These are phyloP conservation scores for Protosalanx chinensis DNA, from an alignment of 2,797 vertebrate genomes.

Conservation along the genomic window DNA sequence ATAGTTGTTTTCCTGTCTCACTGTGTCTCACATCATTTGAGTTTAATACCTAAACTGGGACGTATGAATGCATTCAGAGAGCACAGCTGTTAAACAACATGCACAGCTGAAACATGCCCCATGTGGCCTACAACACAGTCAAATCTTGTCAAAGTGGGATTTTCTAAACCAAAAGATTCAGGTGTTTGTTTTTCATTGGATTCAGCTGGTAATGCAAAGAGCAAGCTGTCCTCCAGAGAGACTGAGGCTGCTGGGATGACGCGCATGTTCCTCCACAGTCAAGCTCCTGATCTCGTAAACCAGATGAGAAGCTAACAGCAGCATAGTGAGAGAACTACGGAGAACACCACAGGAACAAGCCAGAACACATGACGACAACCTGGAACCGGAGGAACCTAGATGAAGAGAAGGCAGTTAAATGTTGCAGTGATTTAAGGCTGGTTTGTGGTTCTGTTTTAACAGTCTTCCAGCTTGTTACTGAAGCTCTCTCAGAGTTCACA, in stretches of 20 bases:
- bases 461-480: not conserved
- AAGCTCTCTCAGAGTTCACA: not conserved
- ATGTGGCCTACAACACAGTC: constrained; percentile 34
- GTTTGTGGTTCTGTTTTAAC: not conserved
- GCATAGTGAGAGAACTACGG: constrained; percentile 73
- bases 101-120: constrained; percentile 41
- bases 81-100: constrained; percentile 46
- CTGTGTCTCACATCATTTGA: constrained; percentile 68
- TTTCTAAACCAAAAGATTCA: constrained; percentile 53
- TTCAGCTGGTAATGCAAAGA: constrained; percentile 19
- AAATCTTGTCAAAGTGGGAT: constrained; percentile 56
- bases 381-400: constrained; percentile 57
- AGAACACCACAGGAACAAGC: constrained; percentile 69
- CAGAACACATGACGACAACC: constrained; percentile 62
- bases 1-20: constrained; percentile 46
- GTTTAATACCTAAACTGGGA: constrained; percentile 70
- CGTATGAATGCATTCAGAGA: constrained; percentile 51
- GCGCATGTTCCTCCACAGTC: constrained; percentile 73
- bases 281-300: constrained; percentile 77
- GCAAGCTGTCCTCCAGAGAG: constrained; percentile 57
- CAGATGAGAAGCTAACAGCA: constrained; percentile 76
- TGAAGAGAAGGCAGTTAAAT: constrained; percentile 54
- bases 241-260: constrained; percentile 44
- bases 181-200: constrained; percentile 67
- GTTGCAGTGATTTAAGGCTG: constrained; percentile 51